These are phyloP conservation scores for Empis livida DNA, from an alignment of 2,888 invertebrate species.

Conservation along the genomic window DNA sequence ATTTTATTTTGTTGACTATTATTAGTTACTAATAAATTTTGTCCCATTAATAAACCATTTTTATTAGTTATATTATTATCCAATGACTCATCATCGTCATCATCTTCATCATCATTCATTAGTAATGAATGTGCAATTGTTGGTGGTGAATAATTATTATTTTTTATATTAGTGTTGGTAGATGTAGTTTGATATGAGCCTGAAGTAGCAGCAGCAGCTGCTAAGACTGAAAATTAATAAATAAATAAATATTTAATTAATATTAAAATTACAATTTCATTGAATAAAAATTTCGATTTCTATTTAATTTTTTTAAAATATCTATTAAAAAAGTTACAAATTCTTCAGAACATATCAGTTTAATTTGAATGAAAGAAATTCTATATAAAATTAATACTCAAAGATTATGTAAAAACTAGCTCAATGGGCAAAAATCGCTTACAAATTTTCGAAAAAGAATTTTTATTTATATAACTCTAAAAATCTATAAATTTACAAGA, in stretches of 20 bases:
- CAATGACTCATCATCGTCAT: slow-evolving; percentile 31
- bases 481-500: no score
- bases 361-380: no score
- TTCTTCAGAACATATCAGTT: no score
- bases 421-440: no score
- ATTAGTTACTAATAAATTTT: slow-evolving; percentile 23
- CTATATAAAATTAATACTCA: no score
- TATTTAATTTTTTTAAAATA: no score
- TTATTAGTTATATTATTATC: slow-evolving; percentile 22
- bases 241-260: background rate
- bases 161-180: slow-evolving; percentile 16
- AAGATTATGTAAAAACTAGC: no score
- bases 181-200: slow-evolving; percentile 17
- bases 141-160: slow-evolving; percentile 10
- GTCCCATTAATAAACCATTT: slow-evolving; percentile 18
- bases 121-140: slow-evolving; percentile 25
- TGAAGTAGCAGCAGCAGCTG: slow-evolving; percentile 22
- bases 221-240: slow-evolving; percentile 21
- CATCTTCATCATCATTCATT: slow-evolving; percentile 13
- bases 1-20: slow-evolving; percentile 17
- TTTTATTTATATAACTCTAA: no score
- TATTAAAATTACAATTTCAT: no score
- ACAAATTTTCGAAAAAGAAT: no score
- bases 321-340: no score
- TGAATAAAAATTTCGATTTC: no score